Conservation (phyloP, 2,797 vertebrate species). For the Urophycis tenuis region DNA sequence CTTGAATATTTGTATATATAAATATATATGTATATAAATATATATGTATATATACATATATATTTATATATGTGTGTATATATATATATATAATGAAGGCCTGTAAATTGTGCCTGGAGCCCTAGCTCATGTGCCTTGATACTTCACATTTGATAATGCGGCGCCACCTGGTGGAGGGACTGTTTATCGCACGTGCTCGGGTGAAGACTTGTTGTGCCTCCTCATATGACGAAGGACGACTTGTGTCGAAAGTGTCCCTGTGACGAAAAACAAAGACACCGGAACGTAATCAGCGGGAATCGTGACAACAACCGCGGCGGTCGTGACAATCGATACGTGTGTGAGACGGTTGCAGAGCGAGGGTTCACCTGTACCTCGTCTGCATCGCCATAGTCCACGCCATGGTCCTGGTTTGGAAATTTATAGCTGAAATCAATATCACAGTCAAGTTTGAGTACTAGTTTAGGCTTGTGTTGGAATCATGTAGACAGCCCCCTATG, state of each 20-base stretch:
- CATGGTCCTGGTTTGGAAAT: constrained; percentile 77
- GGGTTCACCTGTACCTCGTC: constrained; percentile 82
- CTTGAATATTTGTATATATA: constrained; percentile 4
- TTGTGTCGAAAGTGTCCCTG: constrained; percentile 99
- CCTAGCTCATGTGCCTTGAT: constrained; percentile 58
- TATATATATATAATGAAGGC: background rate
- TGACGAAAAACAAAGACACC: constrained; percentile 28
- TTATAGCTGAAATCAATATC: constrained; percentile 78
- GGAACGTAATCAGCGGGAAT: background rate
- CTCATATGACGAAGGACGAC: constrained; percentile 95
- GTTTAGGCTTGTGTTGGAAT: background rate
- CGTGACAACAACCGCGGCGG: background rate
- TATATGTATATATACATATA: constrained; percentile 7
- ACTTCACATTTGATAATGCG: constrained; percentile 43
- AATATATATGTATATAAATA: background rate
- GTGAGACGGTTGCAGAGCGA: background rate
- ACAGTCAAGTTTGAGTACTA: background rate
- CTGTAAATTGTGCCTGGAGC: constrained; percentile 12
- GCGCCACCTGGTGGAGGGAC: constrained; percentile 29
- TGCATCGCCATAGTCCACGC: constrained; percentile 82
- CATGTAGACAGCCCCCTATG: background rate
- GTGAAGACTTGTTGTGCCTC: background rate
- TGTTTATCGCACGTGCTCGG: background rate
- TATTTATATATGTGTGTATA: background rate
- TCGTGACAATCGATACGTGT: background rate